phyloP scores from a whole-genome alignment of 2,888 invertebrate genomes.

The Plebejus melissa region DNA sequence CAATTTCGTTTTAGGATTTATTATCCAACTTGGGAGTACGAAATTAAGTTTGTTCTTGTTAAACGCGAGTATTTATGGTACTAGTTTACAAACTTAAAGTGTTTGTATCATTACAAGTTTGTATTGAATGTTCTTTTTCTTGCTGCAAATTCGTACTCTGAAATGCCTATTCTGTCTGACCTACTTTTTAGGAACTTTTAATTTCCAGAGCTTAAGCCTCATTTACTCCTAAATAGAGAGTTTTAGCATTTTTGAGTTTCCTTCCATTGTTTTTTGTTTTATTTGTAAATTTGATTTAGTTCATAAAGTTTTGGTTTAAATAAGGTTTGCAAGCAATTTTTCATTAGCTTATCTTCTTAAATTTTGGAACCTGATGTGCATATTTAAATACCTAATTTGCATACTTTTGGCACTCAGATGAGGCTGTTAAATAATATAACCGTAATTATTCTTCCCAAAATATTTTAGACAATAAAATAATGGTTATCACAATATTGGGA shows the following conservation, averaged over 20 bases:
- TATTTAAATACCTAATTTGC: neutral
- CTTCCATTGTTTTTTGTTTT: neutral
- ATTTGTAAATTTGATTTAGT: neutral
- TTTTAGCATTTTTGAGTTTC: neutral
- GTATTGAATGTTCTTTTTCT: conserved; percentile 10
- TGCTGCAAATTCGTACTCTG: neutral
- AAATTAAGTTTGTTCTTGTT: conserved; percentile 45
- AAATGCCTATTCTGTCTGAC: conserved; percentile 1
- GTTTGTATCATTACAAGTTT: conserved; percentile 19
- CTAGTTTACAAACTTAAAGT: conserved; percentile 18
- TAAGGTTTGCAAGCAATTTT: neutral
- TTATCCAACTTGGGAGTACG: conserved; percentile 62
- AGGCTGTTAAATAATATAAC: neutral
- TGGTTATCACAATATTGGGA: conserved; percentile 11
- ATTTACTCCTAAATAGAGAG: conserved; percentile 6
- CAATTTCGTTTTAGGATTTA: conserved; percentile 67
- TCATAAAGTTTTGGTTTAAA: neutral
- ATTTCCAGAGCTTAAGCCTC: neutral
- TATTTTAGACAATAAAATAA: neutral
- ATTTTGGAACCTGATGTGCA: neutral
- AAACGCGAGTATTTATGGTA: conserved; percentile 33
- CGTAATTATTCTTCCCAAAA: conserved; percentile 8
- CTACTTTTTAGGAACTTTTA: neutral
- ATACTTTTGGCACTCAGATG: neutral
- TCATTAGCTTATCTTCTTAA: neutral